Evolutionary conservation across 2,113 vertebrate genomes (phyloP).

Genomic region (Phyllostomus hastatus): DNA sequence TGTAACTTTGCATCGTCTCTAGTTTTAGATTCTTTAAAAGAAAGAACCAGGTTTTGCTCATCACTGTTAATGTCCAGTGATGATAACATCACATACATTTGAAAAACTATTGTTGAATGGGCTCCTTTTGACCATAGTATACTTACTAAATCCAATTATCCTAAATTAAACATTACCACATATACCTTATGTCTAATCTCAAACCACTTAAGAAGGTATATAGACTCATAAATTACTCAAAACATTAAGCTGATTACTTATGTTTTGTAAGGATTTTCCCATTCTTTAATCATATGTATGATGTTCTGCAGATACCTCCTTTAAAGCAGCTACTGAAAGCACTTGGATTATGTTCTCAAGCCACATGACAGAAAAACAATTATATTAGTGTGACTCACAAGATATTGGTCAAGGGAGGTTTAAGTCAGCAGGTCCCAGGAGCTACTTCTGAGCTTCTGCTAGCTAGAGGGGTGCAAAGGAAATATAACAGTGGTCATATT

Average conservation of each 20-base stretch:
- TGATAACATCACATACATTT: background rate
- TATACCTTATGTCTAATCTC: background rate
- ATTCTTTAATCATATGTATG: background rate
- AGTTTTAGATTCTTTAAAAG: background rate
- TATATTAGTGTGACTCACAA: conserved; percentile 22
- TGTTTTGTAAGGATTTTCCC: background rate
- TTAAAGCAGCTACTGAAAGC: background rate
- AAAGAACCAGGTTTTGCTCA: background rate
- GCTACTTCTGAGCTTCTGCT: conserved; percentile 23
- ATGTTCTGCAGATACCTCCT: background rate
- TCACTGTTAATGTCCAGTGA: no score
- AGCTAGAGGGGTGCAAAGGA: background rate
- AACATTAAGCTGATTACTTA: background rate
- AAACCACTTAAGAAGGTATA: background rate
- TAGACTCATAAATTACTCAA: conserved; percentile 17
- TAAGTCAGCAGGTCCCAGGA: background rate
- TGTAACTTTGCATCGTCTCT: background rate
- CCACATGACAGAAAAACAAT: conserved; percentile 41
- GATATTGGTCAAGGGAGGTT: conserved; percentile 39
- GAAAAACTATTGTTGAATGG: background rate
- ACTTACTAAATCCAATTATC: background rate
- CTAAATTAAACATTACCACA: background rate
- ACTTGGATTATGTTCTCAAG: conserved; percentile 22
- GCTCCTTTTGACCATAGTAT: background rate
- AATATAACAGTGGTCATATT: background rate